Percentiles rank a stretch among this genome's conserved stretches.
phyloP scores from a whole-genome alignment of 1,140 invertebrate genomes.

The Calephelis virginiensis region DNA sequence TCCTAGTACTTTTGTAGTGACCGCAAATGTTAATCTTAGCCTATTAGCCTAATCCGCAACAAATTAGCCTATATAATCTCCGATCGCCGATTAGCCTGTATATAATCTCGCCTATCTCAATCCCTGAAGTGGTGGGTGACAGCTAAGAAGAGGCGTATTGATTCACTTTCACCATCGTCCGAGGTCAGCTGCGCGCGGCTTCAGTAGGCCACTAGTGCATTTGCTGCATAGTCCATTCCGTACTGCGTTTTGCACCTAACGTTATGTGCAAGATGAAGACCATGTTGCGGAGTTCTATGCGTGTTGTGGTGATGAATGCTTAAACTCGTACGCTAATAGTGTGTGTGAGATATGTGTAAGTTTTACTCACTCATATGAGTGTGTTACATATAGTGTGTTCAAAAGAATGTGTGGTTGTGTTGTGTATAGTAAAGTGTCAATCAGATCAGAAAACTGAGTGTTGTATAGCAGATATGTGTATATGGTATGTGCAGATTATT shows the following conservation, averaged over 20 bases:
- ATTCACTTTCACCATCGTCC: slow-evolving; percentile 69
- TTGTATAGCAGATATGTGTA: too few species aligned
- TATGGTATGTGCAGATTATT: too few species aligned
- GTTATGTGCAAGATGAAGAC: slow-evolving; percentile 26
- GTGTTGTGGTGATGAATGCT: neutral
- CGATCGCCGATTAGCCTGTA: neutral
- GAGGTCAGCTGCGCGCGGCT: slow-evolving; percentile 74
- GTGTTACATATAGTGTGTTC: too few species aligned
- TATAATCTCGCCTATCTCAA: neutral
- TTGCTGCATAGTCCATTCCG: slow-evolving; percentile 57
- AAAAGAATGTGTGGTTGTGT: too few species aligned
- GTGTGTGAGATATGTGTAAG: neutral
- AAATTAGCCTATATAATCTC: neutral
- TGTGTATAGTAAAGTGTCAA: too few species aligned
- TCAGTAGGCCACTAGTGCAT: slow-evolving; percentile 70
- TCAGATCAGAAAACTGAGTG: too few species aligned
- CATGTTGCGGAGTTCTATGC: slow-evolving; percentile 5
- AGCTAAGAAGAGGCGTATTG: slow-evolving; percentile 67
- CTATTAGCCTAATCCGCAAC: too few species aligned
- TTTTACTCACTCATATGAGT: too few species aligned
- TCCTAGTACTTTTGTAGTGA: too few species aligned
- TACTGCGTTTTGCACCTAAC: slow-evolving; percentile 55
- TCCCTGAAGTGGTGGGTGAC: slow-evolving; percentile 36
- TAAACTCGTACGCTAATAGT: neutral
- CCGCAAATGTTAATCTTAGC: too few species aligned